Evolutionary conservation across 1,140 invertebrate genomes (phyloP).

Genomic region (Drosophila equinoxialis): DNA sequence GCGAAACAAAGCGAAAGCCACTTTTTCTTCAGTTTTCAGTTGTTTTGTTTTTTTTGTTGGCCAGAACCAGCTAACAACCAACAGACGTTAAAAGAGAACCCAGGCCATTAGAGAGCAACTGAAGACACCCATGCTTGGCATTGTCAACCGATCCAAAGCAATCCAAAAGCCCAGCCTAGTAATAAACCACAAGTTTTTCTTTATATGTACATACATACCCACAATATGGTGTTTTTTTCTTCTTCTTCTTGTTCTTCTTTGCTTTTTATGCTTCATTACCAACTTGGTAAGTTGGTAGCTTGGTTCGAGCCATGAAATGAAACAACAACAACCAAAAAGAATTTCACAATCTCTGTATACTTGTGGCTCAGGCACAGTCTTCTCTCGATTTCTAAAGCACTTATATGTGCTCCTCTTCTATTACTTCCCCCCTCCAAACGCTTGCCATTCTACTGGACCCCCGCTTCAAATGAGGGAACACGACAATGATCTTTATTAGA

Average conservation of each 20-base stretch:
- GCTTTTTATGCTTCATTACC: conserved; percentile 5
- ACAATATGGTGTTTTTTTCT: background rate
- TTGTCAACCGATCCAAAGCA: conserved; percentile 12
- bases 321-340: background rate
- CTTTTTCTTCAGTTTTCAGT: conserved; percentile 28
- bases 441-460: background rate
- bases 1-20: conserved; percentile 34
- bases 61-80: conserved; percentile 10
- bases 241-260: too few relatives aligned
- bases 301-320: conserved; percentile 3
- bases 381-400: background rate
- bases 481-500: conserved; percentile 22
- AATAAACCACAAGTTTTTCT: conserved; percentile 14
- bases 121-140: conserved; percentile 10
- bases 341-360: conserved; percentile 16
- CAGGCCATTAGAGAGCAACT: background rate
- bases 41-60: too few relatives aligned
- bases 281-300: conserved; percentile 9
- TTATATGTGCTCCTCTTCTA: background rate
- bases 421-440: too few relatives aligned
- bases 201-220: conserved; percentile 4
- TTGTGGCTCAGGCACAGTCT: background rate
- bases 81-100: background rate
- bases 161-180: background rate
- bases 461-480: background rate